Conservation (phyloP, 2,113 vertebrate species). For the Mellivora capensis region DNA sequence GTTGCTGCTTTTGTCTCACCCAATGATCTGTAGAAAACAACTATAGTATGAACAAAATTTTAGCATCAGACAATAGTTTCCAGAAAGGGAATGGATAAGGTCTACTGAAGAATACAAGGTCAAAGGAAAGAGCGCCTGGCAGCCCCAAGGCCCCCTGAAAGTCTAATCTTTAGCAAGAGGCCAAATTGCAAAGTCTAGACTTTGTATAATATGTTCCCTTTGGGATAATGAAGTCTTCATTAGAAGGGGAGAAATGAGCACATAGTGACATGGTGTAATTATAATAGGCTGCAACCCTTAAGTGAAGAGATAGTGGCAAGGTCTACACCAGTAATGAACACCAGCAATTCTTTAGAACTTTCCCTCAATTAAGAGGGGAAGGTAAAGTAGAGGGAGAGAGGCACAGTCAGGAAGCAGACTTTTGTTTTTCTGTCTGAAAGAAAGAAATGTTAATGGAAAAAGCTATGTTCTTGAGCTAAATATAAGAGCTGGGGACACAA, state of each 20-base stretch:
- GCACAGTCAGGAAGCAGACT: not conserved
- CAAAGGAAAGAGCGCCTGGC: not conserved
- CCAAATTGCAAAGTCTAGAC: not conserved
- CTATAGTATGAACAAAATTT: not conserved
- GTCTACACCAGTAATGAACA: not conserved
- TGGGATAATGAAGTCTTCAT: not conserved
- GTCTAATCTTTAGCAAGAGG: not conserved
- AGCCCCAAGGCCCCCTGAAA: not conserved
- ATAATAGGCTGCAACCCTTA: not conserved
- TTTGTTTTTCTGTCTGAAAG: slow-evolving; percentile 7
- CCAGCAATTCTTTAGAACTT: not conserved
- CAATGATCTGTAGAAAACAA: not conserved
- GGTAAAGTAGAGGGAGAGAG: not conserved
- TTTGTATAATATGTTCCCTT: not conserved
- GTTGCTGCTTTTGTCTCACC: not conserved
- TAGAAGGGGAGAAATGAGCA: not conserved
- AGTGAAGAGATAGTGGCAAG: not conserved
- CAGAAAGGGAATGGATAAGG: not conserved
- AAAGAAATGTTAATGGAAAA: not conserved
- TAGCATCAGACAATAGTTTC: not conserved
- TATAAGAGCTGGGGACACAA: not conserved
- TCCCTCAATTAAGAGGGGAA: not conserved
- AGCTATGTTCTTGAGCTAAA: slow-evolving; percentile 10
- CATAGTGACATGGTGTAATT: not conserved
- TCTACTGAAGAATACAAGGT: not conserved